Evolutionary conservation across 2,888 invertebrate species (phyloP).

Genomic region (Drosophila subquinaria): DNA sequence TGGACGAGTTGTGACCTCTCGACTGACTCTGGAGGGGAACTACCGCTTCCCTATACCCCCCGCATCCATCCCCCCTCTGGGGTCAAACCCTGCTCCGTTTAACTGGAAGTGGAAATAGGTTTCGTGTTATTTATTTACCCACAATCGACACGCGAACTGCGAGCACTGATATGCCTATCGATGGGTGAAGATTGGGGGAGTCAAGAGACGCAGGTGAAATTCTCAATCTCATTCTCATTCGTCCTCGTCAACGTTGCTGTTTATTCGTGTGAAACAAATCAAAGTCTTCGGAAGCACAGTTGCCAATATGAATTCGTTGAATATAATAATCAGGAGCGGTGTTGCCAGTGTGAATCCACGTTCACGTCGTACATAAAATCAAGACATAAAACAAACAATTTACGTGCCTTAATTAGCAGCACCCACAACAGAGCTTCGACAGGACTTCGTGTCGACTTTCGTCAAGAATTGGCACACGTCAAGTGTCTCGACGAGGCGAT

Average conservation of each 20-base stretch:
- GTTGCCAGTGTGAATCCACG: conserved; percentile 39
- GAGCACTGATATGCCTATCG: conserved; percentile 76
- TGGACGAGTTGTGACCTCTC: conserved; percentile 43
- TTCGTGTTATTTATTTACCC: conserved; percentile 81
- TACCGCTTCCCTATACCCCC: background rate
- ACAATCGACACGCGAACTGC: conserved; percentile 77
- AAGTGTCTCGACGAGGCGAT: conserved; percentile 54
- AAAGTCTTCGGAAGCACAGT: conserved; percentile 46
- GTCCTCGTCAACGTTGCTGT: conserved; percentile 62
- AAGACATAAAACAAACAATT: conserved; percentile 68
- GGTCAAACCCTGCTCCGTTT: background rate
- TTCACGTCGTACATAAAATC: conserved; percentile 40
- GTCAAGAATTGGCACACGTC: conserved; percentile 16
- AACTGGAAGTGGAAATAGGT: conserved; percentile 65
- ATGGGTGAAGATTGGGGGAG: conserved; percentile 1
- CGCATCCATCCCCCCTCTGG: background rate
- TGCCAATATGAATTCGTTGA: conserved; percentile 45
- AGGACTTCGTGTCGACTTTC: conserved; percentile 19
- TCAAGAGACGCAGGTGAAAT: conserved; percentile 5
- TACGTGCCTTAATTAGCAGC: conserved; percentile 69
- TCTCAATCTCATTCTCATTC: conserved; percentile 5
- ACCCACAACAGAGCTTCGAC: conserved; percentile 36
- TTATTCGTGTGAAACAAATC: conserved; percentile 80
- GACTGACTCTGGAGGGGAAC: conserved; percentile 6
- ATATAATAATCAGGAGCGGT: conserved; percentile 57